phyloP scores from a whole-genome alignment of 2,888 invertebrate genomes.

The Zaprionus lineosus region DNA sequence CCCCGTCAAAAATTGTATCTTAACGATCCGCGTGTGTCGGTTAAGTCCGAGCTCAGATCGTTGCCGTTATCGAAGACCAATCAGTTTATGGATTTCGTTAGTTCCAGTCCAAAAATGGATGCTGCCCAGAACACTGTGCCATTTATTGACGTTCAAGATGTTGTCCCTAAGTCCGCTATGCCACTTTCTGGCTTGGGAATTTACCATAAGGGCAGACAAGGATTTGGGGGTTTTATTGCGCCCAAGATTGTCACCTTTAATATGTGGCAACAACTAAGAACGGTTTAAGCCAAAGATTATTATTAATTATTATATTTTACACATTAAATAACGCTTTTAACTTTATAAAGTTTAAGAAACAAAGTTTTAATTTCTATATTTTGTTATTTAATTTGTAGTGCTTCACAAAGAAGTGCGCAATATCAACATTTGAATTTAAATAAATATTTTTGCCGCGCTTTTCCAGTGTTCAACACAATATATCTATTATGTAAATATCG shows the following conservation, averaged over 20 bases:
- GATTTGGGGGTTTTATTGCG: constrained; percentile 90
- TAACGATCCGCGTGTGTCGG: constrained; percentile 87
- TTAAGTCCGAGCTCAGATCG: constrained; percentile 83
- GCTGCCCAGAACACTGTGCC: constrained; percentile 92
- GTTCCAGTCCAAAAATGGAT: constrained; percentile 88
- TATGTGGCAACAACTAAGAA: background rate
- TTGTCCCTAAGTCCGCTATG: constrained; percentile 86
- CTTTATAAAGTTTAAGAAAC: too few relatives aligned
- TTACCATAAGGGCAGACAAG: constrained; percentile 88
- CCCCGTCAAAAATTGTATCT: constrained; percentile 85
- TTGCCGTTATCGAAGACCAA: constrained; percentile 86
- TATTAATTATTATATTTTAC: background rate
- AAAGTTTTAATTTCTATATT: too few relatives aligned
- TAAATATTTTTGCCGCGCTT: too few relatives aligned
- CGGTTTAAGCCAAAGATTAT: background rate
- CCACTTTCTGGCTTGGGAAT: constrained; percentile 90
- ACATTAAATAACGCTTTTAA: background rate
- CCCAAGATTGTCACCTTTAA: constrained; percentile 89
- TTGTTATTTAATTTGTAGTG: too few relatives aligned
- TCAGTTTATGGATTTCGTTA: constrained; percentile 88
- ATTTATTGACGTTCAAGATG: constrained; percentile 90
- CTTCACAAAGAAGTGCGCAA: too few relatives aligned
- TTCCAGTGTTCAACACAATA: background rate
- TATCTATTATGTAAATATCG: constrained; percentile 9
- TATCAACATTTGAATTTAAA: too few relatives aligned